Conservation (phyloP, 2,888 invertebrate genomes). For the Proisotoma minuta region DNA sequence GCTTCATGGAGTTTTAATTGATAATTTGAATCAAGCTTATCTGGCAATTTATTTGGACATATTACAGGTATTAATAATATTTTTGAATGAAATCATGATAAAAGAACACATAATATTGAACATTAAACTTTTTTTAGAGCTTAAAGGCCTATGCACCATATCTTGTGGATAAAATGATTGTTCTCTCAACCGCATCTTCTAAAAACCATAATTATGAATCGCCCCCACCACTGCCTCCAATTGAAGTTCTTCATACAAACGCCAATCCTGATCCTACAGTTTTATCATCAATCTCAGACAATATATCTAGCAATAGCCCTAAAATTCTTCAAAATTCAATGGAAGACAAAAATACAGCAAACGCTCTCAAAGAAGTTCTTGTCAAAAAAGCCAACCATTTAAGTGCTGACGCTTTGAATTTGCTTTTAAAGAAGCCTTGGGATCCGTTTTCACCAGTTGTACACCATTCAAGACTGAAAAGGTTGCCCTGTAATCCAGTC, state of each 20-base stretch:
- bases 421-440: slow-evolving; percentile 66
- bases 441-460: slow-evolving; percentile 63
- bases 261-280: not conserved
- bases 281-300: not conserved
- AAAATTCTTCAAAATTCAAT: no score
- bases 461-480: slow-evolving; percentile 62
- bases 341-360: not conserved
- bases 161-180: slow-evolving; percentile 68
- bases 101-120: no score
- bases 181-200: slow-evolving; percentile 55
- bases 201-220: slow-evolving; percentile 21
- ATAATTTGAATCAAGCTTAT: slow-evolving; percentile 62
- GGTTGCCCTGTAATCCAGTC: slow-evolving; percentile 65
- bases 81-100: no score
- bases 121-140: slow-evolving; percentile 55
- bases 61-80: slow-evolving; percentile 62
- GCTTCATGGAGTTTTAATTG: slow-evolving; percentile 68
- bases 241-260: not conserved
- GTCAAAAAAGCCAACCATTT: slow-evolving; percentile 6
- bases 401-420: slow-evolving; percentile 60
- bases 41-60: slow-evolving; percentile 71
- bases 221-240: not conserved
- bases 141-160: slow-evolving; percentile 65
- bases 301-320: no score
- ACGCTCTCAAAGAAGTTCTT: slow-evolving; percentile 7